These are phyloP conservation scores for Electrona antarctica DNA, from an alignment of 2,113 vertebrate genomes.

Conservation along the genomic window DNA sequence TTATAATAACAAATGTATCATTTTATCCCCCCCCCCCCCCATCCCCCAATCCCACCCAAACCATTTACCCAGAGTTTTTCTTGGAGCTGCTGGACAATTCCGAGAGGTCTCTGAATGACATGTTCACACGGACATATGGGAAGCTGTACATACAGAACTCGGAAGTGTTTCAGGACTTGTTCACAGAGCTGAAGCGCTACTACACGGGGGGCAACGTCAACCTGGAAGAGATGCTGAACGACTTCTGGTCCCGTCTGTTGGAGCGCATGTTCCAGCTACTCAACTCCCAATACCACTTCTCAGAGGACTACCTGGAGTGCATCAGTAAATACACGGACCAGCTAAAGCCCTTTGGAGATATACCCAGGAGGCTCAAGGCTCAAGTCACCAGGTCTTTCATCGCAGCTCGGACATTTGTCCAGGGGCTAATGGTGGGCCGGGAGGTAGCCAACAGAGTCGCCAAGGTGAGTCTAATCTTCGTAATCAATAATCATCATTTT, in stretches of 20 bases:
- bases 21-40: slow-evolving; percentile 12
- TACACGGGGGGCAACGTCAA: slow-evolving; percentile 96
- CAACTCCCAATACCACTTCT: slow-evolving; percentile 95
- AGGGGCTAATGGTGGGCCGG: slow-evolving; percentile 94
- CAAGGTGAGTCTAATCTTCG: slow-evolving; percentile 84
- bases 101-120: slow-evolving; percentile 91
- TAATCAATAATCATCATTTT: not conserved
- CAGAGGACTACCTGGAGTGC: slow-evolving; percentile 95
- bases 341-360: slow-evolving; percentile 93
- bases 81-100: slow-evolving; percentile 94
- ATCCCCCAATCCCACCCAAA: slow-evolving; percentile 17
- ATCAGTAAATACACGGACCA: slow-evolving; percentile 95
- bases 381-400: slow-evolving; percentile 95
- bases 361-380: slow-evolving; percentile 91
- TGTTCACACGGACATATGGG: slow-evolving; percentile 92
- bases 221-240: slow-evolving; percentile 95
- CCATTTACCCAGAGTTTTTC: slow-evolving; percentile 87
- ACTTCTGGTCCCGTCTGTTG: slow-evolving; percentile 94
- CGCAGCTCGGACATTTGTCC: slow-evolving; percentile 94
- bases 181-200: slow-evolving; percentile 93
- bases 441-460: slow-evolving; percentile 96
- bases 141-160: slow-evolving; percentile 96
- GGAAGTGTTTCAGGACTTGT: slow-evolving; percentile 95
- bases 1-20: slow-evolving; percentile 24
- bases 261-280: slow-evolving; percentile 97